Base-by-base conservation (phyloP, 2,113 vertebrate genomes). In the Leiothrix lutea region DNA sequence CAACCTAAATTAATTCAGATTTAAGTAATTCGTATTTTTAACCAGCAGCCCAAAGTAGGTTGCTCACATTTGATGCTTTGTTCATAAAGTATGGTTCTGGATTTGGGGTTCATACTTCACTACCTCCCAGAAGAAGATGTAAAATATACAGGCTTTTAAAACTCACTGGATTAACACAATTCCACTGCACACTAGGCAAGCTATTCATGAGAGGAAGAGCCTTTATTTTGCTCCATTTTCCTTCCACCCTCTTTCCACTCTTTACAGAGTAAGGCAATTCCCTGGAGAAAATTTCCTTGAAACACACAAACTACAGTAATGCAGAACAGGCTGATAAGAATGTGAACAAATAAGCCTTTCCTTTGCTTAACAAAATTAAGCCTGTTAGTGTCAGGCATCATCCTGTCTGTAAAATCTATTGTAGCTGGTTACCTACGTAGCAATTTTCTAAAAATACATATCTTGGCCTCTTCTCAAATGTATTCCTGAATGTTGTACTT, bases 401-500 rank as follows among this genome's bases (percentile, higher is more conserved):
- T 58, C 26, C 42, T 35, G 11, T 73, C 70, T 77, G 38, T 61
- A 85, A 80, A 88, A 92, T 66, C 26, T 54, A 58, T 40, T 80
- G 81, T 58, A 61, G 35, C 42, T 21, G 0, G 57, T 83, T 94
- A 73, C 25, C 64, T 90, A 42, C 0, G 0, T 29, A 80, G 45
- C n/a, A 80, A 87, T 95, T 94, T 91, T 91, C 89, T 90, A 70
- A 87, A 94, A 95, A 90, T 73, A 73, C 5, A 0, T 72, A 51
- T 60, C 61, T 94, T 65, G 85, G 60, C 50, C 86, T 94, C 80
- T 50, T 94, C 92, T 87, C 93, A 85, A 85, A 95, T 48, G 69
- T 88, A 92, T 95, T 94, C 61, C 73, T 95, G 73, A 95, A 65
- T 79, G 87, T 51, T 87, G 65, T 67, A 64, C 71, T 95, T 94